Conservation (phyloP, 2,888 invertebrate species). For the Noctuana brunneofusca region DNA sequence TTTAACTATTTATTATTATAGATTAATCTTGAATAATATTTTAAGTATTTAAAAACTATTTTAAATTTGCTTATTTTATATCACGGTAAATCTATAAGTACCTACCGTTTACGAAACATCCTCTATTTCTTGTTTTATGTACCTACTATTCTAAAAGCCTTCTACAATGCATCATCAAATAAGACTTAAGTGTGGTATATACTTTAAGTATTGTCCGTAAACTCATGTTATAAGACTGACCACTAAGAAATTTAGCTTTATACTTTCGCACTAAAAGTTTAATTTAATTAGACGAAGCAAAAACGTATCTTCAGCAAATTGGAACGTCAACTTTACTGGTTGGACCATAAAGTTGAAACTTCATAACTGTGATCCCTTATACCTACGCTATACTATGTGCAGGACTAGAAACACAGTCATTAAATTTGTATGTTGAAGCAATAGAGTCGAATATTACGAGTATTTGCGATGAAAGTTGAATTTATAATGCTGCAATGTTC, state of each 20-base stretch:
- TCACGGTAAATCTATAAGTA: neutral
- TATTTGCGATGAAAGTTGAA: neutral
- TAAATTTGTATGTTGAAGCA: neutral
- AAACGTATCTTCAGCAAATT: neutral
- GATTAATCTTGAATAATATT: no score
- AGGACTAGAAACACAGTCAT: neutral
- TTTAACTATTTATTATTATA: no score
- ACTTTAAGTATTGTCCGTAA: constrained; percentile 47
- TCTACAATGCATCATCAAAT: constrained; percentile 54
- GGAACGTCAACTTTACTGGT: constrained; percentile 10
- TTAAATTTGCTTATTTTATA: no score
- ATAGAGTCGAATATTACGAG: neutral
- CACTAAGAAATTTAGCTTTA: constrained; percentile 12
- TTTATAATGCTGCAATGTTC: constrained; percentile 7
- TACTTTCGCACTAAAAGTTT: constrained; percentile 16
- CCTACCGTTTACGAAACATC: constrained; percentile 35
- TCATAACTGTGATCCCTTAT: neutral
- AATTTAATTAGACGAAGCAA: constrained; percentile 20
- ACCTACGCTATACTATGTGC: neutral
- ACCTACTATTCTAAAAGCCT: constrained; percentile 46
- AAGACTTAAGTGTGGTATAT: constrained; percentile 56
- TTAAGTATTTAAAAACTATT: no score
- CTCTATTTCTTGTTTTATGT: constrained; percentile 53
- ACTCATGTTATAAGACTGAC: constrained; percentile 1
- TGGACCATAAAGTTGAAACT: constrained; percentile 5